Evolutionary conservation across 1,140 invertebrate genomes (phyloP).

Genomic region (Trinorchestia longiramus): DNA sequence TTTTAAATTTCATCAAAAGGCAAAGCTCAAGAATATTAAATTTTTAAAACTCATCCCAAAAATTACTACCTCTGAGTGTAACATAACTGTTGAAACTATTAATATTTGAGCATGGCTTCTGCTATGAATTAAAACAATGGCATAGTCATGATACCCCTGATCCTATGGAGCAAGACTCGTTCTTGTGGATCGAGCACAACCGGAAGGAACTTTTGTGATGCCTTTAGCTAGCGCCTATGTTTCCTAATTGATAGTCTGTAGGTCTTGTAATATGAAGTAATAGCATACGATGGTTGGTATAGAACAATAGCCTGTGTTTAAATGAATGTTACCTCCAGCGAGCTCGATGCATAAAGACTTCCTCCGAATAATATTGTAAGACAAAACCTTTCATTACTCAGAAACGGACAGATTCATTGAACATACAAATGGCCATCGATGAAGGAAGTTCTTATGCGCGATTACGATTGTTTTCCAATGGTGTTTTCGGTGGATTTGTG

Average conservation of each 20-base stretch:
- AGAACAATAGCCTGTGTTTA: not conserved
- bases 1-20: too few species aligned
- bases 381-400: not conserved
- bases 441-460: not conserved
- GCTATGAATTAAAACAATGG: not conserved
- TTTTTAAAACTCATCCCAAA: too few species aligned
- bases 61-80: not conserved
- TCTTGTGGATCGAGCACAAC: not conserved
- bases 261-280: not conserved
- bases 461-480: slow-evolving; percentile 4
- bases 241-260: not conserved
- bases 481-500: slow-evolving; percentile 1
- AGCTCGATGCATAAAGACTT: not conserved
- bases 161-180: not conserved
- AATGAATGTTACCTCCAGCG: not conserved
- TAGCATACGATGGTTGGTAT: not conserved
- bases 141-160: not conserved
- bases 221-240: not conserved
- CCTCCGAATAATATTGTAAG: not conserved
- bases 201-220: not conserved
- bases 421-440: not conserved
- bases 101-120: not conserved
- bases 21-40: too few species aligned
- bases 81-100: not conserved
- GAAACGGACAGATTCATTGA: not conserved